Base-by-base conservation (phyloP, 92 coral and sea anemone genomes). In the Phenganax stokvisi region DNA sequence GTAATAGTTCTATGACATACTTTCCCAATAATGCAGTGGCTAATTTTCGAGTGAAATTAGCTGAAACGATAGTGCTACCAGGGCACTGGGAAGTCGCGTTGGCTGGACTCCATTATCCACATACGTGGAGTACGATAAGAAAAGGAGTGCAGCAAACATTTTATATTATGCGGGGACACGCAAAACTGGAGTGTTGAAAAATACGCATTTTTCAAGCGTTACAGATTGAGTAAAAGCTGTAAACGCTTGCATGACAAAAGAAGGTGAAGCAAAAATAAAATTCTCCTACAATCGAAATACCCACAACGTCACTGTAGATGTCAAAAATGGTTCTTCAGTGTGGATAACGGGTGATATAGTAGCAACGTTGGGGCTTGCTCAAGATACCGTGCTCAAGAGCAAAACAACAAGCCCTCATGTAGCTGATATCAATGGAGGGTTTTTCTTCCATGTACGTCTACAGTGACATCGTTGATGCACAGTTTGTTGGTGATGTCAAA, bases 401-500 rank as follows among this genome's bases (percentile, higher is more conserved):
- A 56, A 56, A 8, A 75, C 47, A 16, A 7, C 51, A 27, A 57
- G 67, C 56, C 79, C 79, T 54, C 55, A 12, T n/a, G 52, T 52
- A 52, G 79, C 62, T 51, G 79, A 74, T 74, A 54, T 74, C 7
- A 74, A 54, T 47, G 60, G 17, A 7, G 47, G 66, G 25, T 20
- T 56, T 75, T n/a, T 25, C 80, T 1, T 54, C 80, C 66, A 75
- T 75, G 80, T 75, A 75, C 12, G 51, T 75, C 7, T 25, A 75
- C 57, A 74, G 66, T 6, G 66, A 75, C 30, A 44, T 56, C 15
- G 80, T 56, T 0, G 80, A 75, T 75, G 65, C 66, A 6, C 80
- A 75, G 66, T 56, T 75, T 75, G 80, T 75, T 6, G 79, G 79
- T 20, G 25, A 20, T 20, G 25, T 20, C 25, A 20, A 20, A 20